phyloP scores from a whole-genome alignment of 2,113 vertebrate species.

The Varanus salvator region DNA sequence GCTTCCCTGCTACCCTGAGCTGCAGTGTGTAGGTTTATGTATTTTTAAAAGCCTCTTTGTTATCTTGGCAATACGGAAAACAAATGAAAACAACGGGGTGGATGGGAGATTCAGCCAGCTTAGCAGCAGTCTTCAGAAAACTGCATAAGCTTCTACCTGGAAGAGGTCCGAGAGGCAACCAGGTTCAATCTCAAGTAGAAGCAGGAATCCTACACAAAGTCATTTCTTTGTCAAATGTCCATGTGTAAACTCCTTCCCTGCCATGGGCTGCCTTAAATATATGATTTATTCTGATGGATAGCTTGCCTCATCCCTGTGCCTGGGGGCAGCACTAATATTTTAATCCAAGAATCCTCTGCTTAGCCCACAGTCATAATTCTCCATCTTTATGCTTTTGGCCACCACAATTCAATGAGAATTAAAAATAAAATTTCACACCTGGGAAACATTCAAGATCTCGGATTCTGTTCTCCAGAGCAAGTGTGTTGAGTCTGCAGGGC shows the following conservation, averaged over 20 bases:
- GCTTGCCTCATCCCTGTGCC: too few relatives aligned
- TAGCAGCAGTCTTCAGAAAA: constrained; percentile 6
- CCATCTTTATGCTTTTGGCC: too few relatives aligned
- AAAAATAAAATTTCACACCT: too few relatives aligned
- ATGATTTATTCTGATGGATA: too few relatives aligned
- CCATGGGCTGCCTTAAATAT: background rate
- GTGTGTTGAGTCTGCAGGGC: too few relatives aligned
- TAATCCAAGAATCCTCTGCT: too few relatives aligned
- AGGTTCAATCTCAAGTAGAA: background rate
- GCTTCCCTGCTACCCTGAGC: background rate
- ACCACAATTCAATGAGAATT: too few relatives aligned
- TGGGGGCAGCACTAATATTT: too few relatives aligned
- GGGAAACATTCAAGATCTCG: too few relatives aligned
- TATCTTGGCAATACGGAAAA: constrained; percentile 18
- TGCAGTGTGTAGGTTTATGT: background rate
- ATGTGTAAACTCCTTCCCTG: background rate
- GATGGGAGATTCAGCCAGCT: constrained; percentile 24
- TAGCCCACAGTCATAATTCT: too few relatives aligned
- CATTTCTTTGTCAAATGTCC: background rate
- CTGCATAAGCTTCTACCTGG: background rate
- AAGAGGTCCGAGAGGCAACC: background rate
- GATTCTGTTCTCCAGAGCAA: too few relatives aligned
- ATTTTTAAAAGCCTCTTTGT: constrained; percentile 17
- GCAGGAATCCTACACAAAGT: background rate
- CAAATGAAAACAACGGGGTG: background rate